A percentile compares a stretch with the other conserved stretches of the same genome.
Evolutionary conservation across 30 jellyfish, hydroid and myxozoan genomes (phyloP).

Genomic region (Calvadosia cruxmelitensis): DNA sequence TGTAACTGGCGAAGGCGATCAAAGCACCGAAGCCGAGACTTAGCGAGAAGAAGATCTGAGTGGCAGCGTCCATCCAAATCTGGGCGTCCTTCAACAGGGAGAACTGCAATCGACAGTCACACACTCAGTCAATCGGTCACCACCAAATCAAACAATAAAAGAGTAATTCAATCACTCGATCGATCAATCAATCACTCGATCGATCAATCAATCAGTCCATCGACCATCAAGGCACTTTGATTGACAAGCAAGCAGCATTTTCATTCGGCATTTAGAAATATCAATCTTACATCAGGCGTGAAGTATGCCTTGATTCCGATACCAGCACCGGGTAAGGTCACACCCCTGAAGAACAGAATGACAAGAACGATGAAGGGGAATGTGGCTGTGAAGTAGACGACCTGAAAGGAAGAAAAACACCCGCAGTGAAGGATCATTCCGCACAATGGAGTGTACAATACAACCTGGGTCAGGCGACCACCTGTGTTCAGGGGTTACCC

Average conservation of each 20-base stretch:
- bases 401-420: conserved; percentile 34
- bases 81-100: conserved; percentile 32
- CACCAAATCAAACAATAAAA: too few species aligned
- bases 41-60: conserved; percentile 71
- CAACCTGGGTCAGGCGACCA: too few species aligned
- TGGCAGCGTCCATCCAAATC: conserved; percentile 87
- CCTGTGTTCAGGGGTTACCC: background rate
- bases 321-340: conserved; percentile 81
- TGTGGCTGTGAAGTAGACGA: conserved; percentile 89
- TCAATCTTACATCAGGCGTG: conserved; percentile 81
- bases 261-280: background rate
- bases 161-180: too few species aligned
- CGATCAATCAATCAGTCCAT: background rate
- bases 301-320: conserved; percentile 76
- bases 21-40: conserved; percentile 84
- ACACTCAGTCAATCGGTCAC: too few species aligned
- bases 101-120: too few species aligned
- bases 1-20: conserved; percentile 82
- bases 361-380: conserved; percentile 74
- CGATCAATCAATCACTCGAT: too few species aligned
- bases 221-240: background rate
- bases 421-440: too few species aligned
- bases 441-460: too few species aligned
- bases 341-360: conserved; percentile 79
- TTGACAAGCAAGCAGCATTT: background rate